Base-by-base conservation (phyloP, 1,140 invertebrate species). In the Tetramorium simillimum region DNA sequence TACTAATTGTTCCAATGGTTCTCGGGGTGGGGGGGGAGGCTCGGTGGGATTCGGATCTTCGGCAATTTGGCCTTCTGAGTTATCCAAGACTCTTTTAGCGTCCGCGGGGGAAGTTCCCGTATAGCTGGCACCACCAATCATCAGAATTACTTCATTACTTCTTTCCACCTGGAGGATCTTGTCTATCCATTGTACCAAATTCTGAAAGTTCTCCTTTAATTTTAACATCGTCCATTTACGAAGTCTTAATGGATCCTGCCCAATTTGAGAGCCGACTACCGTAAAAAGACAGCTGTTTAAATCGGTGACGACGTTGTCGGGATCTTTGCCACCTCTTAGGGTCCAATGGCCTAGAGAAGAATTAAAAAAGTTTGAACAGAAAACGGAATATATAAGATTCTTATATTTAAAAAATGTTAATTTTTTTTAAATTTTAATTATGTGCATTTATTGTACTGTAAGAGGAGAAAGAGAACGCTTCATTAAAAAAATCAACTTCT, bases 121-220 rank as follows among this genome's bases (percentile, higher is more conserved):
- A 49, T 93, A 93, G 0, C 72, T 24, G 5, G 92, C 93, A 0
- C 92, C 92, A 2, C 93, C 92, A 0, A 89, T 72, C 85, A 93
- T 85, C 0, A 91, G 16, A 0, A 72, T 21, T 9, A 86, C 46
- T 4, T 2, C 9, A 14, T 37, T 9, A 0, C 84, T 77, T 24
- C 82, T 18, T 18, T 89, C 16, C 0, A 43, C 63, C 1, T 24
- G 46, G 5, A 89, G 2, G 28, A 33, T 76, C 2, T 76, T n/a
- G 1, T 89, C 67, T 1, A 92, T 80, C 3, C 78, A 60, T 10
- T 69, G 7, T 0, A 70, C 70, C 0, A 92, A 63, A 1, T 72
- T 49, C 5, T 43, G n/a, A 10, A 90, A 24, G 9, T 92, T 85
- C 9, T 46, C 67, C 3, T 56, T 69, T 9, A 93, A 75, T 1